phyloP scores from a whole-genome alignment of 2,113 vertebrate genomes.

The Pachycephala philippinensis region DNA sequence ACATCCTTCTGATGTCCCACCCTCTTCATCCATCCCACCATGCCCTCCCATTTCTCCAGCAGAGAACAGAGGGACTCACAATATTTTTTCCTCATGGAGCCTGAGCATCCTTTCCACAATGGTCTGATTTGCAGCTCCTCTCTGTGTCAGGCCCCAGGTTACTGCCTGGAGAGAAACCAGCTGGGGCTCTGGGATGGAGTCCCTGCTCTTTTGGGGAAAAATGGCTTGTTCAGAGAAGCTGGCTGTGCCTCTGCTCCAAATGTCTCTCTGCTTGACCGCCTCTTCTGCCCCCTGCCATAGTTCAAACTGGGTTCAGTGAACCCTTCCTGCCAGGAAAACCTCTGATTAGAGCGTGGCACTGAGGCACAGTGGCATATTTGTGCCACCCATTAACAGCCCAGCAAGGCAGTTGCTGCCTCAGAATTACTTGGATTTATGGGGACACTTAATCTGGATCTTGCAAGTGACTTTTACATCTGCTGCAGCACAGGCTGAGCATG shows the following conservation, averaged over 20 bases:
- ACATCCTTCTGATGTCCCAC: rapidly evolving
- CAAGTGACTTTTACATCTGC: slow-evolving; percentile 4
- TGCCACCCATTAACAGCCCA: slow-evolving; percentile 23
- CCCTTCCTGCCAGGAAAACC: neutral
- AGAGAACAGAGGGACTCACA: neutral
- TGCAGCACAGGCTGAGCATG: neutral
- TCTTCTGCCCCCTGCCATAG: neutral
- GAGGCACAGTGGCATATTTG: neutral
- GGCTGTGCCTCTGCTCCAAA: neutral
- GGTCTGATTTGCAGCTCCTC: neutral
- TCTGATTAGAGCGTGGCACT: neutral
- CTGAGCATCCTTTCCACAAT: neutral
- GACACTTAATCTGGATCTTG: neutral
- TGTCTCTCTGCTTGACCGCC: neutral
- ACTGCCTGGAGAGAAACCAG: neutral
- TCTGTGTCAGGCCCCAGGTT: neutral
- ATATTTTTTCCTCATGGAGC: rapidly evolving
- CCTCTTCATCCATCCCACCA: neutral
- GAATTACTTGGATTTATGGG: slow-evolving; percentile 14
- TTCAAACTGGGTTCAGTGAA: neutral
- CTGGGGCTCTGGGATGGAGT: neutral
- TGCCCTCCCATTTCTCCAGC: neutral
- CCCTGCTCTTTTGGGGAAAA: neutral
- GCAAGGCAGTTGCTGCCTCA: neutral
- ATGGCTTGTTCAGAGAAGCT: neutral